Evolutionary conservation across 2,797 vertebrate species (phyloP).

Genomic region (Acipenser transmontanus): DNA sequence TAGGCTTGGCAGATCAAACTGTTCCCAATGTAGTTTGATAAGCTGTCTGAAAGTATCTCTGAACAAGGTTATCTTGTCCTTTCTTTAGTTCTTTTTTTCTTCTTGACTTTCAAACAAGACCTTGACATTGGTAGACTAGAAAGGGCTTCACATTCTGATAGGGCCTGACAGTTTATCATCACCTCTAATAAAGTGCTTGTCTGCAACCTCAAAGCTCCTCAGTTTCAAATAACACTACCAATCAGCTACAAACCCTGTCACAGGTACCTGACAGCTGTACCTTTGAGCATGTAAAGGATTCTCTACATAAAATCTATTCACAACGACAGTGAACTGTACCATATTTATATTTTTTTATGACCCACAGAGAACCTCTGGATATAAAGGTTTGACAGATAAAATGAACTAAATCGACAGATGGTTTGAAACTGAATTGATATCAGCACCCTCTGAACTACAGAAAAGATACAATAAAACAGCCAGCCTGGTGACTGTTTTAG

Average conservation of each 20-base stretch:
- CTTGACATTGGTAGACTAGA: constrained; percentile 18
- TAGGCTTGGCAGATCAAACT: constrained; percentile 18
- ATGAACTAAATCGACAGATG: no score
- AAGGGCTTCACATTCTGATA: constrained; percentile 9
- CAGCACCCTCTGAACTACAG: no score
- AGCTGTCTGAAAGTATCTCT: neutral
- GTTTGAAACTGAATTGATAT: no score
- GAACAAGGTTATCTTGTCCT: constrained; percentile 7
- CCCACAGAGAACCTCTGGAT: no score
- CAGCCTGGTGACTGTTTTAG: no score
- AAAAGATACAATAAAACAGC: no score
- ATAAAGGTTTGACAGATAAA: no score
- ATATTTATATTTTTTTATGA: neutral
- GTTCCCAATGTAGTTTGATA: neutral
- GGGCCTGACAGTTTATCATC: neutral
- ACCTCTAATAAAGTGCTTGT: neutral
- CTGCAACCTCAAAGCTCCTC: neutral
- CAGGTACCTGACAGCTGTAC: neutral
- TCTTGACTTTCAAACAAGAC: constrained; percentile 11
- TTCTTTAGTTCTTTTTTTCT: neutral
- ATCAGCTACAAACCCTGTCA: neutral
- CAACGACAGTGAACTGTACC: neutral
- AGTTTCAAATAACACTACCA: neutral
- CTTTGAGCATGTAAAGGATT: neutral
- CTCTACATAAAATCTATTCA: neutral